Conservation (phyloP, 2,888 invertebrate genomes). For the Drosophila greeni region DNA sequence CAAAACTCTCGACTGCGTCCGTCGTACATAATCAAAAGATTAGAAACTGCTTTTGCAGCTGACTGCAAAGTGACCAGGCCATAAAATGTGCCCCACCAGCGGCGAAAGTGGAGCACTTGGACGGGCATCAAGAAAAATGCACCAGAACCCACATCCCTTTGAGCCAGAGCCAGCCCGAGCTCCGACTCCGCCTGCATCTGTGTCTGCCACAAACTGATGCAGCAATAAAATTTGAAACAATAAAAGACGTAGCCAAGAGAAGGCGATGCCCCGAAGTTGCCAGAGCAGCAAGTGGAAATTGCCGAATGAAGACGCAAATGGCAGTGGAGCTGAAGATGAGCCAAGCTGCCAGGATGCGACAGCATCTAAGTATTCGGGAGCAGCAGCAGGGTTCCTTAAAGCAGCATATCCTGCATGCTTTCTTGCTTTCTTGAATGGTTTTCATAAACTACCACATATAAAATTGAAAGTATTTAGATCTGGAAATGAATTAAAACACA, state of each 20-base stretch:
- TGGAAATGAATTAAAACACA: too few species aligned
- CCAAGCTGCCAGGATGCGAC: conserved; percentile 44
- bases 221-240: conserved; percentile 75
- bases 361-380: conserved; percentile 17
- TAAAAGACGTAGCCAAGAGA: conserved; percentile 55
- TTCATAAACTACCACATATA: too few species aligned
- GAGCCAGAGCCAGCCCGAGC: neutral
- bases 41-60: conserved; percentile 50
- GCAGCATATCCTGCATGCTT: conserved; percentile 40
- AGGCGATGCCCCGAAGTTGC: conserved; percentile 40
- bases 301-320: conserved; percentile 48
- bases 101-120: conserved; percentile 57
- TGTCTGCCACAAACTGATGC: conserved; percentile 66
- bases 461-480: too few species aligned
- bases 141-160: conserved; percentile 28
- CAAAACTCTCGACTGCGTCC: conserved; percentile 57
- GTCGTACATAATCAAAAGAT: conserved; percentile 73
- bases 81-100: conserved; percentile 47
- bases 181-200: conserved; percentile 25
- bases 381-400: conserved; percentile 47
- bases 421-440: too few species aligned
- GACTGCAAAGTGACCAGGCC: conserved; percentile 45
- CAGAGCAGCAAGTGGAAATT: conserved; percentile 61
- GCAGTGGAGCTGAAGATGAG: conserved; percentile 34
- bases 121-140: conserved; percentile 68